These are phyloP conservation scores for Rhabdomys pumilio DNA, from an alignment of 2,797 vertebrate species.

Conservation along the genomic window DNA sequence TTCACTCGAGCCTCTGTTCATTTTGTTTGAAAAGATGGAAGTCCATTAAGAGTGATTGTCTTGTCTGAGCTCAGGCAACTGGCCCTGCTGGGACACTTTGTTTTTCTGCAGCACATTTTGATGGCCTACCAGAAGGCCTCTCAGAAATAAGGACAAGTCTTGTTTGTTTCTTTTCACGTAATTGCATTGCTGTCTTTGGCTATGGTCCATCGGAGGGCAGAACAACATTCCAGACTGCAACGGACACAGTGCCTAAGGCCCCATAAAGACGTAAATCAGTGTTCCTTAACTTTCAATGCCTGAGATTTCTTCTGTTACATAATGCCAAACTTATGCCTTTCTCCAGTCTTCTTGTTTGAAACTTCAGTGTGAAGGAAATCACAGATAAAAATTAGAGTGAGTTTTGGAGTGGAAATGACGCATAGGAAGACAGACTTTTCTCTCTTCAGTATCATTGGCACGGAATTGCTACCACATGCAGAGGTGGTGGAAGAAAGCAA, in stretches of 20 bases:
- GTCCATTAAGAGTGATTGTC: background rate
- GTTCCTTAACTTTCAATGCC: slow-evolving; percentile 41
- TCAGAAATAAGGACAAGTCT: slow-evolving; percentile 11
- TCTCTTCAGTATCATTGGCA: background rate
- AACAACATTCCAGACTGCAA: background rate
- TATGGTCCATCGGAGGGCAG: background rate
- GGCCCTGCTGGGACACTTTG: background rate
- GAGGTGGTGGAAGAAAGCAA: background rate
- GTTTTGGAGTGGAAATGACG: slow-evolving; percentile 42
- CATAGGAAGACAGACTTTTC: background rate
- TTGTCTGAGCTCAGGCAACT: slow-evolving; percentile 3
- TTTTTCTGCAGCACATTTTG: background rate
- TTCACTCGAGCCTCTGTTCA: background rate
- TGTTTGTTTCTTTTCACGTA: slow-evolving; percentile 66
- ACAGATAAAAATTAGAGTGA: background rate
- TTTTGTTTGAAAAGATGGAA: slow-evolving; percentile 16
- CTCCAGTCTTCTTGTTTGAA: background rate
- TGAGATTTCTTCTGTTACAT: slow-evolving; percentile 13
- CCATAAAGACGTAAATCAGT: background rate
- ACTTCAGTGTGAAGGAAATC: slow-evolving; percentile 1
- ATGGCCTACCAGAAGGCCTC: background rate
- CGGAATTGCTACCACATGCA: background rate
- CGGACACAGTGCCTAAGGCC: background rate
- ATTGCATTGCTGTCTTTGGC: background rate
- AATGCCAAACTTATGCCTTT: background rate